These are phyloP conservation scores for Halictus ligatus DNA, from an alignment of 2,888 invertebrate genomes.

Conservation along the genomic window DNA sequence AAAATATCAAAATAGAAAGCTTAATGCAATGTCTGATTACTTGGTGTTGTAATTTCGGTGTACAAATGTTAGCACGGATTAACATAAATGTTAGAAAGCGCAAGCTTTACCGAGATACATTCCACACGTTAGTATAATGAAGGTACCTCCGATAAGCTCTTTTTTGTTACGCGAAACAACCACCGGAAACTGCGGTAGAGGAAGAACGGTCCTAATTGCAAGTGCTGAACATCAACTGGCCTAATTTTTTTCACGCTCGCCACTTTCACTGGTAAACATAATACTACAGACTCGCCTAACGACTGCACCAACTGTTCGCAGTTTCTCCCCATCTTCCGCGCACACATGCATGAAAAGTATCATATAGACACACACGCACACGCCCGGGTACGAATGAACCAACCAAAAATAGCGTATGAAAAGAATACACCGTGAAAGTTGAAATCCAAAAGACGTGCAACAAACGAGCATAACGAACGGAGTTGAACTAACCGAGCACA, in stretches of 20 bases:
- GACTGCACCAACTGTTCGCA: neutral
- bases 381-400: neutral
- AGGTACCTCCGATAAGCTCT: neutral
- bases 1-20: too few relatives aligned
- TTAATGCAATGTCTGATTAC: too few relatives aligned
- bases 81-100: neutral
- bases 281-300: slow-evolving; percentile 1
- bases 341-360: neutral
- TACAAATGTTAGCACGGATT: neutral
- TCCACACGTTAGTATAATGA: neutral
- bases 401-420: neutral
- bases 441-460: neutral
- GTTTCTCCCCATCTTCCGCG: slow-evolving; percentile 7
- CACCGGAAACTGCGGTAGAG: neutral
- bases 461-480: neutral
- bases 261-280: slow-evolving; percentile 14
- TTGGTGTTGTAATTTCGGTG: neutral
- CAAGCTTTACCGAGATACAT: neutral
- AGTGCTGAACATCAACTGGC: slow-evolving; percentile 10
- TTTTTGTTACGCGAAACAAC: neutral
- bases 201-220: slow-evolving; percentile 10
- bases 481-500: neutral
- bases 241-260: slow-evolving; percentile 2
- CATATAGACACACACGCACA: too few relatives aligned
- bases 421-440: neutral